These are phyloP conservation scores for Alexandromys fortis DNA, from an alignment of 2,113 vertebrate species.

Conservation along the genomic window DNA sequence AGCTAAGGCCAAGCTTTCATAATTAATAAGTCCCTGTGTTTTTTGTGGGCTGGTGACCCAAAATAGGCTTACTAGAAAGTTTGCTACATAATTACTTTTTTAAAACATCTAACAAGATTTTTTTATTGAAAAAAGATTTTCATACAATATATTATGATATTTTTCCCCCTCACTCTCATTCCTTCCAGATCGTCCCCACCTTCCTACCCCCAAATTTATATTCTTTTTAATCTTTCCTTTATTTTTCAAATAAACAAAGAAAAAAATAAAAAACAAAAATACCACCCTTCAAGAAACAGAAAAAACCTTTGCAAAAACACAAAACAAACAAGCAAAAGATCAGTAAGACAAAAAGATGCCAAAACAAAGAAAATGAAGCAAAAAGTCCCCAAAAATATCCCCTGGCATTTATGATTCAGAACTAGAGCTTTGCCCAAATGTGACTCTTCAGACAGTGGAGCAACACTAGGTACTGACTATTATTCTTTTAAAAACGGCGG, in stretches of 20 bases:
- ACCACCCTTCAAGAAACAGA: not conserved
- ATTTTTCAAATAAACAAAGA: not conserved
- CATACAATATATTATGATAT: too few species aligned
- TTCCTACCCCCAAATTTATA: too few species aligned
- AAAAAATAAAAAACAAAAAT: not conserved
- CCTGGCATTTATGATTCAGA: not conserved
- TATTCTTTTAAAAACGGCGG: too few species aligned
- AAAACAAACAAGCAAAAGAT: not conserved
- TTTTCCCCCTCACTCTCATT: too few species aligned
- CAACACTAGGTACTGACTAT: not conserved
- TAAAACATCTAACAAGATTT: too few species aligned
- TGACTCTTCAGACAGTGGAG: not conserved
- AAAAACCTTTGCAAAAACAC: not conserved
- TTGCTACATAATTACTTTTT: too few species aligned
- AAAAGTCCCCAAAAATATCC: not conserved
- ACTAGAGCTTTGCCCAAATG: not conserved
- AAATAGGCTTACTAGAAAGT: too few species aligned
- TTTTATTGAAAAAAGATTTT: too few species aligned
- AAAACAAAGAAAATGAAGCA: not conserved
- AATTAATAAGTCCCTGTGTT: too few species aligned
- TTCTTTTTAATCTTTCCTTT: not conserved
- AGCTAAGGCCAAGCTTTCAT: too few species aligned
- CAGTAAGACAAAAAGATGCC: not conserved
- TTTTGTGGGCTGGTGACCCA: too few species aligned
- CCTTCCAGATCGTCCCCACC: too few species aligned